Percentiles rank a stretch among this genome's conserved stretches.
Conservation (phyloP, 2,113 vertebrate genomes). For the Microcebus tavaratra region DNA sequence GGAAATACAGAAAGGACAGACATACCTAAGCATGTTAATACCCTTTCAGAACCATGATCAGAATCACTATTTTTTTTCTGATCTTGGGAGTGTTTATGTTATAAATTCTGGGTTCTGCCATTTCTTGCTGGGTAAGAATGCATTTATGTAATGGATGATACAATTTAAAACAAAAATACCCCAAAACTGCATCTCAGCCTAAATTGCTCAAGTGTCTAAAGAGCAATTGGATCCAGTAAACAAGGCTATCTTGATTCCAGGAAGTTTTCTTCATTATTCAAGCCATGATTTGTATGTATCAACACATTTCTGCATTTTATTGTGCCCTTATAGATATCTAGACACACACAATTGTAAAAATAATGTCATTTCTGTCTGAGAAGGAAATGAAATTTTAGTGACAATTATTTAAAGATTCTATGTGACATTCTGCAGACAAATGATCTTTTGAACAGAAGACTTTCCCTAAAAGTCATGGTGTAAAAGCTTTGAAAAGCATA, state of each 20-base stretch:
- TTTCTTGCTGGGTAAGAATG: slow-evolving; percentile 38
- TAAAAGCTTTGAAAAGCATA: slow-evolving; percentile 35
- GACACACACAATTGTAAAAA: neutral
- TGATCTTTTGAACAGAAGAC: slow-evolving; percentile 45
- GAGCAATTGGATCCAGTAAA: slow-evolving; percentile 45
- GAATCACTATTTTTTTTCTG: slow-evolving; percentile 52
- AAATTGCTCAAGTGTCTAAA: slow-evolving; percentile 44
- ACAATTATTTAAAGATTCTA: slow-evolving; percentile 50
- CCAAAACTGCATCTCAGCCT: slow-evolving; percentile 10
- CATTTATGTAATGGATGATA: slow-evolving; percentile 62
- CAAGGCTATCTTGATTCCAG: slow-evolving; percentile 46
- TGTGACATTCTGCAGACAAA: slow-evolving; percentile 36
- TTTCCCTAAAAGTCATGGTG: slow-evolving; percentile 34
- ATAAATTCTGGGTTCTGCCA: slow-evolving; percentile 50
- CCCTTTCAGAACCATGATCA: slow-evolving; percentile 62
- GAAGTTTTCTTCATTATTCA: slow-evolving; percentile 46
- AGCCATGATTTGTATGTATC: slow-evolving; percentile 10
- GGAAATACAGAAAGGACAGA: slow-evolving; percentile 69
- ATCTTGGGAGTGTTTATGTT: slow-evolving; percentile 34
- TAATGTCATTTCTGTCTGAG: slow-evolving; percentile 39
- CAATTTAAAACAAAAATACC: slow-evolving; percentile 63
- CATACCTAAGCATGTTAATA: slow-evolving; percentile 69
- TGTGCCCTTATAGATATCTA: neutral
- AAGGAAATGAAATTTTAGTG: slow-evolving; percentile 51
- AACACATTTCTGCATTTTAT: neutral